Evolutionary conservation across 2,888 invertebrate genomes (phyloP).

Genomic region (Muschampia staudingeri): DNA sequence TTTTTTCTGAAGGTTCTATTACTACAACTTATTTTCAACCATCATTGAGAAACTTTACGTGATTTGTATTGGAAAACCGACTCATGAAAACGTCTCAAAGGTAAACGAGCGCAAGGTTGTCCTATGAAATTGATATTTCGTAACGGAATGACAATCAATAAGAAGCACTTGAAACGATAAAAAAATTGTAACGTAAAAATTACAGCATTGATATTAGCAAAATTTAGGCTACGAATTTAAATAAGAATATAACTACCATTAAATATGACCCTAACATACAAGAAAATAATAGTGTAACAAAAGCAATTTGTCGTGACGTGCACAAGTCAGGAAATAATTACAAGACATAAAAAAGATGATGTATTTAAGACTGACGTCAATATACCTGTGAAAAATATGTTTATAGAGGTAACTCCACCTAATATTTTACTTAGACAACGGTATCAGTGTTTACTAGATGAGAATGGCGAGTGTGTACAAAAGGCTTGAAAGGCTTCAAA

Average conservation of each 20-base stretch:
- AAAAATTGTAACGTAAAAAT: slow-evolving; percentile 4
- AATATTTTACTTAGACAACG: slow-evolving; percentile 18
- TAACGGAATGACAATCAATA: slow-evolving; percentile 54
- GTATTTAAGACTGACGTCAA: slow-evolving; percentile 13
- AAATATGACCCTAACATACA: neutral
- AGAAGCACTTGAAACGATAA: slow-evolving; percentile 30
- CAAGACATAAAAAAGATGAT: neutral
- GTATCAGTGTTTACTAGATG: slow-evolving; percentile 31
- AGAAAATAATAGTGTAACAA: neutral
- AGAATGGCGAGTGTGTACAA: slow-evolving; percentile 7
- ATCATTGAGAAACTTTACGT: slow-evolving; percentile 70
- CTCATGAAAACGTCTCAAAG: slow-evolving; percentile 71
- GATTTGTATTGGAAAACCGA: slow-evolving; percentile 71
- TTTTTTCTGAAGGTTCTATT: slow-evolving; percentile 28
- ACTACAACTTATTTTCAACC: slow-evolving; percentile 16
- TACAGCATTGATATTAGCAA: neutral
- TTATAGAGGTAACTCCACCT: slow-evolving; percentile 11
- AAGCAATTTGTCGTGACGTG: neutral
- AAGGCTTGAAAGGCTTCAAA: slow-evolving; percentile 36
- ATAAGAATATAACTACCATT: neutral
- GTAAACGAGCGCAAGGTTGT: slow-evolving; percentile 75
- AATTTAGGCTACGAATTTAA: neutral
- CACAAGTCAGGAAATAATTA: neutral
- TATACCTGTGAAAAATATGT: neutral
- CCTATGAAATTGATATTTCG: slow-evolving; percentile 63